Evolutionary conservation across 2,797 vertebrate species (phyloP).

Genomic region (Nyctalus aviator): DNA sequence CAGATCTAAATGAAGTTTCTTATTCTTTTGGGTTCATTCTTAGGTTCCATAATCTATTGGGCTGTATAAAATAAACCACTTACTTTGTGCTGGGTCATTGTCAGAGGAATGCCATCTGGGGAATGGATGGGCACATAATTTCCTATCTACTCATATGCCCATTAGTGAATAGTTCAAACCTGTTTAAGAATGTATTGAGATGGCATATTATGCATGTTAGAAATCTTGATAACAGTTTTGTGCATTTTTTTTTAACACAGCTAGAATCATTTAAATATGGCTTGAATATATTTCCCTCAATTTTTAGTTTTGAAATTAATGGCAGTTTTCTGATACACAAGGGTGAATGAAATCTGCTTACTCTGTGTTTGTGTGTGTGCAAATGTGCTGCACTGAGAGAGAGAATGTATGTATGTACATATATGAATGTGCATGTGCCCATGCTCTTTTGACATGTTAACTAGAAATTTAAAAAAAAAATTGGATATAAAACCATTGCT

Average conservation of each 20-base stretch:
- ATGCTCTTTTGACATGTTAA: conserved; percentile 58
- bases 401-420: not conserved
- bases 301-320: conserved; percentile 83
- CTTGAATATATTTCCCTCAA: conserved; percentile 58
- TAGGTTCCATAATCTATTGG: not conserved
- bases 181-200: conserved; percentile 59
- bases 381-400: not conserved
- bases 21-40: conserved; percentile 3
- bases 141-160: conserved; percentile 39
- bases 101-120: not conserved
- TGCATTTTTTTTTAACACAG: conserved; percentile 71
- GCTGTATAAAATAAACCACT: conserved; percentile 27
- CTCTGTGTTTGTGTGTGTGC: not conserved
- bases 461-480: conserved; percentile 58
- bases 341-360: conserved; percentile 54
- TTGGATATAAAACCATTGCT: conserved; percentile 65
- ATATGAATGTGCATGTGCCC: not conserved
- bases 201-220: conserved; percentile 58
- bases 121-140: not conserved
- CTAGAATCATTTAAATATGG: conserved; percentile 65
- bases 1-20: conserved; percentile 59
- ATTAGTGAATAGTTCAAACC: conserved; percentile 65
- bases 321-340: conserved; percentile 73
- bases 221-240: conserved; percentile 67
- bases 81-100: not conserved